Percentiles rank a stretch among this genome's conserved stretches.
phyloP scores from a whole-genome alignment of 2,888 invertebrate species.

The Trissoscelio sp. region DNA sequence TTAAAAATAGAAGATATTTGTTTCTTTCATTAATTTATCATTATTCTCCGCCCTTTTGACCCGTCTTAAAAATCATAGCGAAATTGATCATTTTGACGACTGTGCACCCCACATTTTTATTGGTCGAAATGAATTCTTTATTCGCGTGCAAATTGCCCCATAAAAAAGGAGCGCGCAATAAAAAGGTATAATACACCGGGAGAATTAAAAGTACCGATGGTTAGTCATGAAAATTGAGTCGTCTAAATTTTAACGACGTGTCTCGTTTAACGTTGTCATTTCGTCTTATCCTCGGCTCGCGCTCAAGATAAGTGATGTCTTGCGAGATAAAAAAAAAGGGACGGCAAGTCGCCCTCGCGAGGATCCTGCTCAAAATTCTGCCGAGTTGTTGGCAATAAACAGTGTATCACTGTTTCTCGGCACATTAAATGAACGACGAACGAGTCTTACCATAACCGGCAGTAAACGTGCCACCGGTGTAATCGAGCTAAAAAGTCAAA shows the following conservation, averaged over 20 bases:
- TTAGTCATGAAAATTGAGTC: constrained; percentile 60
- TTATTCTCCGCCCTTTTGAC: constrained; percentile 11
- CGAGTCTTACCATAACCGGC: constrained; percentile 51
- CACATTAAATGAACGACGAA: constrained; percentile 74
- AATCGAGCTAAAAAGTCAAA: constrained; percentile 69
- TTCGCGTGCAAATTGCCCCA: constrained; percentile 61
- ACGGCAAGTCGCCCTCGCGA: constrained; percentile 36
- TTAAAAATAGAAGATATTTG: no score
- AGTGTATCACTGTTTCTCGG: constrained; percentile 78
- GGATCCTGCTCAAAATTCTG: constrained; percentile 77
- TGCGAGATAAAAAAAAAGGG: constrained; percentile 68
- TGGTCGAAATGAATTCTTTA: constrained; percentile 60
- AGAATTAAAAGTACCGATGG: constrained; percentile 64
- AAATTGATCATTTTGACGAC: constrained; percentile 61
- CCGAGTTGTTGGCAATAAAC: constrained; percentile 77
- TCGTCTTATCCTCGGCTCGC: constrained; percentile 48
- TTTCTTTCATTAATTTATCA: neutral
- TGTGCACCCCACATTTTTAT: constrained; percentile 57
- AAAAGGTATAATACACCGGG: constrained; percentile 43
- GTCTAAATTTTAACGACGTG: constrained; percentile 61
- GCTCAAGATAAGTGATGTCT: constrained; percentile 61
- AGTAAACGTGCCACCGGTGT: constrained; percentile 52
- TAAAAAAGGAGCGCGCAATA: constrained; percentile 50
- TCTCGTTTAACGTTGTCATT: constrained; percentile 47
- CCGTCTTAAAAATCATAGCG: constrained; percentile 45